Evolutionary conservation across 2,113 vertebrate species (phyloP).

Genomic region (Xiphias gladius): DNA sequence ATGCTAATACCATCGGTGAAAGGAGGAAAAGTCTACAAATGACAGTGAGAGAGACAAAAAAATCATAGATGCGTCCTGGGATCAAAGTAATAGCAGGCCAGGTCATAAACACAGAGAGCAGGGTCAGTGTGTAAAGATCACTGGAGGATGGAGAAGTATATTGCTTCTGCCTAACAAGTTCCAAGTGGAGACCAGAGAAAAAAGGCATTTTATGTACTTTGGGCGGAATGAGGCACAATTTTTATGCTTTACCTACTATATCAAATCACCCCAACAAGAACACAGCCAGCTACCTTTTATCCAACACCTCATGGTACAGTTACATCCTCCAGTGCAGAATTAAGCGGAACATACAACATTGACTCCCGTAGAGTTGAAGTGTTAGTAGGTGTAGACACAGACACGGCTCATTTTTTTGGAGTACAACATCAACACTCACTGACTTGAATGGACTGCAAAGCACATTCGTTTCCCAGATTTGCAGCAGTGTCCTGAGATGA

Average conservation of each 20-base stretch:
- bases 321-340: slow-evolving; percentile 8
- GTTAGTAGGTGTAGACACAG: slow-evolving; percentile 33
- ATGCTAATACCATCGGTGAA: neutral
- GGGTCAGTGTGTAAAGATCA: slow-evolving; percentile 1
- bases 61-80: neutral
- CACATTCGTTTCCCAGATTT: slow-evolving; percentile 13
- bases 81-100: slow-evolving; percentile 9
- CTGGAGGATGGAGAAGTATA: slow-evolving; percentile 4
- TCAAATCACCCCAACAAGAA: slow-evolving; percentile 16
- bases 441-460: neutral
- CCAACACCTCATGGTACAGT: slow-evolving; percentile 18
- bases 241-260: slow-evolving; percentile 22
- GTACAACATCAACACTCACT: slow-evolving; percentile 19
- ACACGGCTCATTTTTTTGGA: neutral
- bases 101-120: slow-evolving; percentile 7
- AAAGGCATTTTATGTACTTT: slow-evolving; percentile 20
- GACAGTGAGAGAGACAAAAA: neutral
- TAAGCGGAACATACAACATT: slow-evolving; percentile 19
- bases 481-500: slow-evolving; percentile 1
- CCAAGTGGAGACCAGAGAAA: neutral
- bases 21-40: neutral
- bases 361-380: neutral
- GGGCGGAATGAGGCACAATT: neutral
- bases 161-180: neutral
- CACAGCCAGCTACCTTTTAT: slow-evolving; percentile 33